These are phyloP conservation scores for Helicoverpa armigera DNA, from an alignment of 1,140 invertebrate species.

Conservation along the genomic window DNA sequence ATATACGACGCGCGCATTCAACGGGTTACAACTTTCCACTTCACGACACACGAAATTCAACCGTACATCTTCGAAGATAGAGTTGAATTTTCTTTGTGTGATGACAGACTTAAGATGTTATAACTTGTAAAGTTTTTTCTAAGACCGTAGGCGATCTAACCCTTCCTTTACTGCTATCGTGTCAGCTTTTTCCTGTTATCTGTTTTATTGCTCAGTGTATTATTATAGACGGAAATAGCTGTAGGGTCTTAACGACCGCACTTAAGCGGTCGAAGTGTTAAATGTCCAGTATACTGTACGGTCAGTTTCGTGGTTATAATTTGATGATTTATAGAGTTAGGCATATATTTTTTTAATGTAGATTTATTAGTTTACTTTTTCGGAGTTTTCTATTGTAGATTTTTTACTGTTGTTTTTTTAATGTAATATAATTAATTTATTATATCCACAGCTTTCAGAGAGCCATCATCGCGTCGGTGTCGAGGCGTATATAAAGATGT, in stretches of 20 bases:
- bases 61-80: constrained; percentile 40
- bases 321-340: not conserved
- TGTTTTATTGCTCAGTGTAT: constrained; percentile 64
- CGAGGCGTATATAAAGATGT: too few relatives aligned
- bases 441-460: too few relatives aligned
- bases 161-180: constrained; percentile 61
- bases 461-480: too few relatives aligned
- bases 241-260: constrained; percentile 53
- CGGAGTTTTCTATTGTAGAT: not conserved
- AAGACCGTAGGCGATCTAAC: constrained; percentile 66
- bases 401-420: not conserved
- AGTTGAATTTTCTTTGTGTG: constrained; percentile 35
- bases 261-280: constrained; percentile 49
- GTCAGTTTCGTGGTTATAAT: constrained; percentile 1
- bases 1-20: constrained; percentile 55
- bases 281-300: constrained; percentile 26
- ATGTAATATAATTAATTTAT: too few relatives aligned
- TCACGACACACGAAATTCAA: constrained; percentile 13
- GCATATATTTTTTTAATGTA: not conserved
- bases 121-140: constrained; percentile 54
- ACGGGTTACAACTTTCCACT: constrained; percentile 52
- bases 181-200: constrained; percentile 64
- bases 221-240: constrained; percentile 63
- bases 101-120: constrained; percentile 11
- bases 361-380: not conserved